Base-by-base conservation (phyloP, 2,797 vertebrate species). In the Phylloscopus collybita region DNA sequence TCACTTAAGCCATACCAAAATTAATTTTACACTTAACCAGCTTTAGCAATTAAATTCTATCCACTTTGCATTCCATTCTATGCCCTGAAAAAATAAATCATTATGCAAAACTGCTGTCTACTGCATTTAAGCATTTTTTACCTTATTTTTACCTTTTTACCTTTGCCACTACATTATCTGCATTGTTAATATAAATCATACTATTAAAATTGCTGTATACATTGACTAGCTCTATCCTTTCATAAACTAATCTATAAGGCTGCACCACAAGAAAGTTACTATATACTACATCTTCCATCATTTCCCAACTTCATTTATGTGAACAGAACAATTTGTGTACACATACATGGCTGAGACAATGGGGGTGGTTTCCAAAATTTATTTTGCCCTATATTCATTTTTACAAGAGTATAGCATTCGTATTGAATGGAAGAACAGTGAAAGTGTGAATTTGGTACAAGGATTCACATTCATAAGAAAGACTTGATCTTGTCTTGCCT, bases 1-100 rank as follows among this genome's bases (percentile, higher is more conserved):
- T 66, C 86, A 74, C 23, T 82, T 82, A 64, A 80, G 45, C 17
- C 45, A 61, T 11, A 74, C 34, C 38, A 87, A 87, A 87, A 90
- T 64, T n/a, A 85, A 76, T 91, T 82, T 83, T 53, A 90, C n/a
- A 84, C 59, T 88, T 92, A 82, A 90, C 30, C 34, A 93, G 51
- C 25, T 72, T 86, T 16, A 83, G 50, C 18, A 71, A 83, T 74
- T 89, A 80, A 93, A 78, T 80, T 76, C 57, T 61, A 56, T 27
- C 36, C 23, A 70, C 85, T 91, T 87, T 91, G 19, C 50, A 71
- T 74, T 83, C 59, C 50, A 71, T 74, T 83, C 59, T 56, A 38
- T 32, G 57, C 13, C 22, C 23, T 2, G 2, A 30, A 73, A 85
- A n/a, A 10, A 91, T 13, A 83, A 93, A 89, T 29, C 16, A 73